Evolutionary conservation across 92 coral and sea anemone species (phyloP), one percentile per base, ranked within the genome.

Genomic region (Siderastrea radians): DNA sequence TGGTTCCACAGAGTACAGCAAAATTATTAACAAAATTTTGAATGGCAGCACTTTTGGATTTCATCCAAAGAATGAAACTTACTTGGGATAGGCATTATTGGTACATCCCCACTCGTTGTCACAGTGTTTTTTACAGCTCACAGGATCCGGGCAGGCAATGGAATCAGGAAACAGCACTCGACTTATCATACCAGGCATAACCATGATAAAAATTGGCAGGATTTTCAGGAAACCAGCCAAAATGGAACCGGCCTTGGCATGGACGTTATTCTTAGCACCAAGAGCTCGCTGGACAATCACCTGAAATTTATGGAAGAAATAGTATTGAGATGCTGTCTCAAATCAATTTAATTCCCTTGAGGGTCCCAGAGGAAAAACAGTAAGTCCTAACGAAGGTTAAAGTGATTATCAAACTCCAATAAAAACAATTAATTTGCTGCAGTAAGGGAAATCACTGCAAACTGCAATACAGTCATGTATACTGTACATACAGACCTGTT

Each of bases 121-220:
- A 68, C 99, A 97, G 15, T 90, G 80, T 54, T 38, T 45, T 15
- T 78, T 19, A 74, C 99, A 97, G 68, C 97, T 95, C 46, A 10
- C 88, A 7, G 87, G 91, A 76, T 97, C 99, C 14, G 99, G 90
- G 61, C 99, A 97, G 3, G 93, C 99, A 17, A 97, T 93, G 73
- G 96, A 91, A 77, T 97, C 91, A 85, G 94, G 88, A 67, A 77
- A 97, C 87, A 97, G 83, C 49, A 97, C 98, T 10, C 99, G 87
- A 77, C 98, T 89, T 72, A 97, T 95, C 99, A 97, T 97, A 3
- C 99, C 99, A 16, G 99, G 98, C 97, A 97, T 96, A 26, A 97
- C 99, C 99, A 97, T 97, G 90, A 97, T 97, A 53, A 97, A 97
- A 86, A 97, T 93, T 4, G 99, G 99, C 47, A 97, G 93, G 62